Percentiles rank a stretch among this genome's conserved stretches.
Evolutionary conservation across 2,888 invertebrate species (phyloP).

Genomic region (Pandemis heparana): DNA sequence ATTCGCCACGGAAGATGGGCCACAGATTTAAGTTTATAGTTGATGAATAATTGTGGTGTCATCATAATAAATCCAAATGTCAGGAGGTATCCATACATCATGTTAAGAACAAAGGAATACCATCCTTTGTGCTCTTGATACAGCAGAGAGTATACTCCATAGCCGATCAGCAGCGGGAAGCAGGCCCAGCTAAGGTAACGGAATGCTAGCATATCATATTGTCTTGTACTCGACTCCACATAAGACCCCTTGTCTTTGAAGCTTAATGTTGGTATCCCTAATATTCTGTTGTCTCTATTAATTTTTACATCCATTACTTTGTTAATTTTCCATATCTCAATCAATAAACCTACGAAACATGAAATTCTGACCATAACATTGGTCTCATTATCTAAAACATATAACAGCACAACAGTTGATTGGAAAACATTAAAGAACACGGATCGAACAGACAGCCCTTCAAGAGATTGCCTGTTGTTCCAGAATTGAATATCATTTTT

Average conservation of each 20-base stretch:
- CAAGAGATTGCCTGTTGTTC: constrained; percentile 98
- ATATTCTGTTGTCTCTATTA: constrained; percentile 89
- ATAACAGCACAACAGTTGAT: constrained; percentile 96
- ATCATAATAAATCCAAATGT: constrained; percentile 99
- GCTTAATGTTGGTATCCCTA: constrained; percentile 93
- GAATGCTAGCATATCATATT: constrained; percentile 98
- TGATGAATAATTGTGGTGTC: constrained; percentile 99
- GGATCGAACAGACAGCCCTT: constrained; percentile 98
- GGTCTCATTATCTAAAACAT: constrained; percentile 99
- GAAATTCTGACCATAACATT: constrained; percentile 98
- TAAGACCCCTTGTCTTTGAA: constrained; percentile 99
- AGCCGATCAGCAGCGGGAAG: constrained; percentile 97
- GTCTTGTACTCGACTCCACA: constrained; percentile 95
- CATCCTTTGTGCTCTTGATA: constrained; percentile 99
- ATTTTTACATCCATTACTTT: constrained; percentile 94
- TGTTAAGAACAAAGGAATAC: constrained; percentile 98
- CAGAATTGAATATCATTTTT: constrained; percentile 99
- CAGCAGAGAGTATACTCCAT: constrained; percentile 96
- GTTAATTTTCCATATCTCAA: constrained; percentile 99
- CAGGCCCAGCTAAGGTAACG: constrained; percentile 98
- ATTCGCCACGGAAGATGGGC: constrained; percentile 99
- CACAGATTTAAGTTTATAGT: constrained; percentile 99
- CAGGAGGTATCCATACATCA: constrained; percentile 98
- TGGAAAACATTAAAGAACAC: constrained; percentile 99
- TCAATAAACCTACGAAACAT: constrained; percentile 96